A percentile compares a stretch with the other conserved stretches of the same genome.
Conservation (phyloP, 2,888 invertebrate species). For the Eulithis prunata region DNA sequence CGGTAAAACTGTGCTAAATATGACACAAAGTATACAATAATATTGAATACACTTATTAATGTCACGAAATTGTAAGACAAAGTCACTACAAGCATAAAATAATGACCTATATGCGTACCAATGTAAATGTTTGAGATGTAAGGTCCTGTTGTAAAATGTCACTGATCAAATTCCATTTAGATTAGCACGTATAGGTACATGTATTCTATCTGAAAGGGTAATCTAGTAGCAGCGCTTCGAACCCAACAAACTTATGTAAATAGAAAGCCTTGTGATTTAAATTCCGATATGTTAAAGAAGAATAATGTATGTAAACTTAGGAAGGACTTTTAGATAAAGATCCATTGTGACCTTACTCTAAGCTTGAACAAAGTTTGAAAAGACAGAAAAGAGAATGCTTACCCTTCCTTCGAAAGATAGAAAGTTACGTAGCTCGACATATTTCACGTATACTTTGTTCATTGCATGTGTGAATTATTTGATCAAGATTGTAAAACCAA, state of each 20-base stretch:
- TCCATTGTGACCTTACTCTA: slow-evolving; percentile 54
- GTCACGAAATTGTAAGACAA: no score
- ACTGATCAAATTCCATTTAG: slow-evolving; percentile 11
- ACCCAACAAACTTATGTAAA: slow-evolving; percentile 42
- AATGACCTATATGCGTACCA: no score
- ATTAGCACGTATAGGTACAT: slow-evolving; percentile 13
- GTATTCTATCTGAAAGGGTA: slow-evolving; percentile 31
- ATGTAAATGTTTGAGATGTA: no score
- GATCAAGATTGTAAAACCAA: no score
- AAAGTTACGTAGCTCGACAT: slow-evolving; percentile 44
- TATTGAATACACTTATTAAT: no score
- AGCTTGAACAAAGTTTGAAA: slow-evolving; percentile 52
- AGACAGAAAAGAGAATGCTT: slow-evolving; percentile 44
- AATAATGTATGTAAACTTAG: slow-evolving; percentile 45
- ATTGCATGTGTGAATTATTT: background rate
- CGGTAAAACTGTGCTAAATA: no score
- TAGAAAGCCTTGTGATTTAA: slow-evolving; percentile 42
- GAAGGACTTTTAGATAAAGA: slow-evolving; percentile 53
- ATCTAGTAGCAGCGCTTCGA: slow-evolving; percentile 28
- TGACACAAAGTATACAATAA: no score
- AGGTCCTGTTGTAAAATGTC: no score
- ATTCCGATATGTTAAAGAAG: slow-evolving; percentile 44
- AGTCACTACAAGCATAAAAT: no score
- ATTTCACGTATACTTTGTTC: slow-evolving; percentile 4
- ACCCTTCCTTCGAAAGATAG: slow-evolving; percentile 53